phyloP scores from a whole-genome alignment of 2,888 invertebrate genomes.

The Troilus luridus region DNA sequence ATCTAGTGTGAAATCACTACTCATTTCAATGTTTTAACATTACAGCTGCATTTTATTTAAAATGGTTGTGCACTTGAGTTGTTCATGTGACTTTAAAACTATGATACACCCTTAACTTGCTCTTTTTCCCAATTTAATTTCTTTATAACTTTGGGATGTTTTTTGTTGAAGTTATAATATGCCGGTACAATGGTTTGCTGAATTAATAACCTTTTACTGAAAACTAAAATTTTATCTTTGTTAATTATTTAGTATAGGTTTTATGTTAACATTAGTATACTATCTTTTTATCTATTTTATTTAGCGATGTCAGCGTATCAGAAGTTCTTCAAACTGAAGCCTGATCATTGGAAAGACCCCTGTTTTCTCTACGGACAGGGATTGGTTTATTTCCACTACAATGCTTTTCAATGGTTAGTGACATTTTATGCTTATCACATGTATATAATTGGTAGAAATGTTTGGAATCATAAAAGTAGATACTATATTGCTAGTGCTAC shows the following conservation, averaged over 20 bases:
- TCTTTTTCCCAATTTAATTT: background rate
- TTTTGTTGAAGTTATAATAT: slow-evolving; percentile 1
- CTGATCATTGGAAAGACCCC: slow-evolving; percentile 90
- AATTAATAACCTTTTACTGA: background rate
- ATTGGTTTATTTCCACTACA: slow-evolving; percentile 96
- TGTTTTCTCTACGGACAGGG: slow-evolving; percentile 95
- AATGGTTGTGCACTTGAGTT: background rate
- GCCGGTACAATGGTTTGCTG: background rate
- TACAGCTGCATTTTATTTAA: slow-evolving; percentile 30
- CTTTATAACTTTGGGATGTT: background rate
- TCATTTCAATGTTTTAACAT: background rate
- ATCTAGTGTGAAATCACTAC: background rate
- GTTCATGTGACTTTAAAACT: slow-evolving; percentile 14
- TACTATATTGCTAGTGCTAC: background rate
- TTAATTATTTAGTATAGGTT: background rate
- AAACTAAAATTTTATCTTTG: background rate
- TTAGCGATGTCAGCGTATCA: slow-evolving; percentile 98
- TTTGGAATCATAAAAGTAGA: background rate
- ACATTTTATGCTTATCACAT: background rate
- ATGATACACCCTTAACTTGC: background rate
- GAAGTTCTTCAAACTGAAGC: slow-evolving; percentile 83
- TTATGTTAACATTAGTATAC: background rate
- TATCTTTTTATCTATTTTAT: slow-evolving; percentile 66
- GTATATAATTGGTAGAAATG: background rate
- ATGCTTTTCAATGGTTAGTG: slow-evolving; percentile 95